Conservation (phyloP, 2,797 vertebrate species). For the Mus spretus region DNA sequence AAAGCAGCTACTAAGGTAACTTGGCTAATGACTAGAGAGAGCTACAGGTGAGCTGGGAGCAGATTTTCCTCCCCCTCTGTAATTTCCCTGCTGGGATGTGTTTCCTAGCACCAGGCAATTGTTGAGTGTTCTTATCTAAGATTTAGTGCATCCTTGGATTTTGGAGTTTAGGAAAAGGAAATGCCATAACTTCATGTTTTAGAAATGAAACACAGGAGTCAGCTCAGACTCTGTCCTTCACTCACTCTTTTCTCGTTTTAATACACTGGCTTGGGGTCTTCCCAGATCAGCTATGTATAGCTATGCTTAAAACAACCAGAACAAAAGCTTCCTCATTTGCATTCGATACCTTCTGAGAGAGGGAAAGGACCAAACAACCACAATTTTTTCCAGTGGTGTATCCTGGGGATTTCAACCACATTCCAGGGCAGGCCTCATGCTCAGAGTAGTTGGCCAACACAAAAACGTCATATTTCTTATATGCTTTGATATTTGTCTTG, state of each 20-base stretch:
- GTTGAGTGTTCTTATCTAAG: background rate
- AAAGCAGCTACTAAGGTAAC: background rate
- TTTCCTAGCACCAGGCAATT: background rate
- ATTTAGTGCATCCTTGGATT: background rate
- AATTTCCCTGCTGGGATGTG: background rate
- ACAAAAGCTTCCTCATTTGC: background rate
- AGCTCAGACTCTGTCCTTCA: background rate
- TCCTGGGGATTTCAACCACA: background rate
- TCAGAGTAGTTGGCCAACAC: background rate
- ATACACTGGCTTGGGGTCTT: background rate
- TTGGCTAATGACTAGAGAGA: background rate
- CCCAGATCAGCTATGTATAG: background rate
- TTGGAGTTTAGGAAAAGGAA: background rate
- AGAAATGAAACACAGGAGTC: background rate
- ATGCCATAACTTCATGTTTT: background rate
- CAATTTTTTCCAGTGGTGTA: background rate
- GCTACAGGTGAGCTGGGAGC: background rate
- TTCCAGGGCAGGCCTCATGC: background rate
- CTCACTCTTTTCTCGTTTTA: background rate
- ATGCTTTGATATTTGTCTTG: background rate
- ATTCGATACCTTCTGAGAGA: background rate
- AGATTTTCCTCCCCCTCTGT: background rate
- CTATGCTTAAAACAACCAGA: background rate
- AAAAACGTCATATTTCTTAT: background rate
- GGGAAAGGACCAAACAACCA: too few species aligned